Conservation (phyloP, 2,797 vertebrate genomes). For the Agapornis canus region DNA sequence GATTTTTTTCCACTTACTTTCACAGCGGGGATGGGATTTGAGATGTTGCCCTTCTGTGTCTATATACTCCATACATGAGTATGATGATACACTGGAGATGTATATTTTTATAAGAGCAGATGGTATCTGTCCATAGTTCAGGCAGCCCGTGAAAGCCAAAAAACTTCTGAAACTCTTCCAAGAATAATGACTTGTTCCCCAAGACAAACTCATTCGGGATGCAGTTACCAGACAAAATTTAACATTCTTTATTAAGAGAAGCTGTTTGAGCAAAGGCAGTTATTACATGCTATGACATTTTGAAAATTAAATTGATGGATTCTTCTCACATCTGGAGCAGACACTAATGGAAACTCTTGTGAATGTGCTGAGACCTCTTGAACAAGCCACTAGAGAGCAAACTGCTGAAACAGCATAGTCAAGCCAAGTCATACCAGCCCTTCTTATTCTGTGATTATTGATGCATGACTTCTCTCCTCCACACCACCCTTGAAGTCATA, state of each 20-base stretch:
- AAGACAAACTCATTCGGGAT: constrained; percentile 52
- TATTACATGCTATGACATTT: not conserved
- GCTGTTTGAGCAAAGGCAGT: constrained; percentile 8
- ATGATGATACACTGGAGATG: not conserved
- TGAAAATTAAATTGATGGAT: constrained; percentile 40
- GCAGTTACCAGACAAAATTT: constrained; percentile 41
- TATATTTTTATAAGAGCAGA: not conserved
- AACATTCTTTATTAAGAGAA: constrained; percentile 7
- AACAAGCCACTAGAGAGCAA: not conserved
- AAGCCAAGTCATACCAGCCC: not conserved
- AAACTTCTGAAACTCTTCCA: constrained; percentile 59
- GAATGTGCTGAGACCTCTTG: not conserved
- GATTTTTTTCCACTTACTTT: not conserved
- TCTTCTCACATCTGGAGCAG: not conserved
- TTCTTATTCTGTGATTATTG: not conserved
- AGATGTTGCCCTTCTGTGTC: not conserved
- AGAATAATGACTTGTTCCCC: constrained; percentile 34
- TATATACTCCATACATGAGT: not conserved
- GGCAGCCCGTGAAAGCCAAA: constrained; percentile 27
- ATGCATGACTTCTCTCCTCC: not conserved
- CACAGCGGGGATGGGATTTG: not conserved
- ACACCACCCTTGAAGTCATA: not conserved
- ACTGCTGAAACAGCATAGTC: not conserved
- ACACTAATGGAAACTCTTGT: constrained; percentile 26
- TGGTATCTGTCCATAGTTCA: constrained; percentile 4